A percentile compares a stretch with the other conserved stretches of the same genome.
phyloP scores from a whole-genome alignment of 2,888 invertebrate species.

The Meta bourneti region DNA sequence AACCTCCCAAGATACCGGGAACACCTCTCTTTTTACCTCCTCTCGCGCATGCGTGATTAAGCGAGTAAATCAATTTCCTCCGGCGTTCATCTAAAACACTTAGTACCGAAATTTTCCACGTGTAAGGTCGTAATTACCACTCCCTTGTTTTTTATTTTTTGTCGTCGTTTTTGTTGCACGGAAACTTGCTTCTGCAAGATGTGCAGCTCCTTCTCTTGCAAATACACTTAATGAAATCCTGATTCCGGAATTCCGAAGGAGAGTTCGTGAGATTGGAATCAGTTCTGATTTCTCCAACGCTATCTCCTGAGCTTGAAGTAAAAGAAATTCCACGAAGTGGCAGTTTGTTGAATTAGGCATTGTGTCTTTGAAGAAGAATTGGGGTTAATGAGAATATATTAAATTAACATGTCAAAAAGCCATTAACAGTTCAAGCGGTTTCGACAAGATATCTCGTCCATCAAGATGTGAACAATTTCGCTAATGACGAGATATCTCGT shows the following conservation, averaged over 20 bases:
- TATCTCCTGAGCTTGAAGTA: too few species aligned
- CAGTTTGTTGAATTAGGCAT: too few species aligned
- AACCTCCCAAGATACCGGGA: not conserved
- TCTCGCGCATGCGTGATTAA: slow-evolving; percentile 37
- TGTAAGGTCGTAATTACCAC: slow-evolving; percentile 38
- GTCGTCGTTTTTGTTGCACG: slow-evolving; percentile 1
- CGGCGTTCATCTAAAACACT: slow-evolving; percentile 31
- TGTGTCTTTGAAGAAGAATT: too few species aligned
- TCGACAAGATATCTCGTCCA: too few species aligned
- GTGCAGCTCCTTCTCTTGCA: not conserved
- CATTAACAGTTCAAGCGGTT: too few species aligned
- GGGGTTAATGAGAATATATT: too few species aligned
- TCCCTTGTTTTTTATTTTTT: slow-evolving; percentile 14
- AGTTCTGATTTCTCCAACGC: too few species aligned
- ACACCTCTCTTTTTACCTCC: slow-evolving; percentile 20
- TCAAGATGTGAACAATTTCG: too few species aligned
- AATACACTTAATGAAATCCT: slow-evolving; percentile 33
- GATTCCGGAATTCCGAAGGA: slow-evolving; percentile 30
- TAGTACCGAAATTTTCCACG: slow-evolving; percentile 25
- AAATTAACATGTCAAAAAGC: too few species aligned
- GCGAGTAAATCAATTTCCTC: slow-evolving; percentile 35
- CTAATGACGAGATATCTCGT: too few species aligned
- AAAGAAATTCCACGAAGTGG: too few species aligned
- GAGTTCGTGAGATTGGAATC: not conserved
- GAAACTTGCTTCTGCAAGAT: slow-evolving; percentile 12